These are phyloP conservation scores for Charadrius vociferus DNA, from an alignment of 2,113 vertebrate genomes.

Conservation along the genomic window DNA sequence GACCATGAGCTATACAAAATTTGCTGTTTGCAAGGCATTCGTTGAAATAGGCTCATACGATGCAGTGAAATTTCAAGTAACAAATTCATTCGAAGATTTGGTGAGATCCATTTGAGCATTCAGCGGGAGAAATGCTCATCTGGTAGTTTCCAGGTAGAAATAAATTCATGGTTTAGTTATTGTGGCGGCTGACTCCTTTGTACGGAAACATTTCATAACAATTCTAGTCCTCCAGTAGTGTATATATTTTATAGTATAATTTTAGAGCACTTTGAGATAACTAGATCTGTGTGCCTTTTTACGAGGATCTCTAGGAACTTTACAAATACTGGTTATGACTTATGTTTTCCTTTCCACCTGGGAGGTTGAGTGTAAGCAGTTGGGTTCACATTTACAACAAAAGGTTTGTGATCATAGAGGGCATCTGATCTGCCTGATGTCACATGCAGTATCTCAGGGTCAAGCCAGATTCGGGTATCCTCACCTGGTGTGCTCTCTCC, in stretches of 20 bases:
- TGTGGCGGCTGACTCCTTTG: not conserved
- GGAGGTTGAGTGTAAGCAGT: not conserved
- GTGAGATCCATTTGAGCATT: not conserved
- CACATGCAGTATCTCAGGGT: not conserved
- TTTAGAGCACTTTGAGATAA: not conserved
- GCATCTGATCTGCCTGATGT: not conserved
- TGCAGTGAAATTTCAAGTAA: not conserved
- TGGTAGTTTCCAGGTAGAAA: not conserved
- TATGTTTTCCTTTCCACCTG: not conserved
- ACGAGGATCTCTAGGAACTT: not conserved
- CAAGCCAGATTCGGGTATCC: not conserved
- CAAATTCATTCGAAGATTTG: not conserved
- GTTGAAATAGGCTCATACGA: not conserved
- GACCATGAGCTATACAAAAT: not conserved
- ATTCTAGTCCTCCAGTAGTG: not conserved
- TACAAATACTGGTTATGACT: not conserved
- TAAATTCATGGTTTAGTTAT: not conserved
- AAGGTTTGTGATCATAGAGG: not conserved
- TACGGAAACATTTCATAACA: not conserved
- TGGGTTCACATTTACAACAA: not conserved
- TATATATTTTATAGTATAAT: not conserved
- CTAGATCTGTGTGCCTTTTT: not conserved
- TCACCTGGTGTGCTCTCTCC: not conserved
- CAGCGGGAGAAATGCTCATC: not conserved
- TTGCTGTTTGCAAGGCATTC: not conserved